phyloP scores from a whole-genome alignment of 1,140 invertebrate genomes.

The Riptortus pedestris region DNA sequence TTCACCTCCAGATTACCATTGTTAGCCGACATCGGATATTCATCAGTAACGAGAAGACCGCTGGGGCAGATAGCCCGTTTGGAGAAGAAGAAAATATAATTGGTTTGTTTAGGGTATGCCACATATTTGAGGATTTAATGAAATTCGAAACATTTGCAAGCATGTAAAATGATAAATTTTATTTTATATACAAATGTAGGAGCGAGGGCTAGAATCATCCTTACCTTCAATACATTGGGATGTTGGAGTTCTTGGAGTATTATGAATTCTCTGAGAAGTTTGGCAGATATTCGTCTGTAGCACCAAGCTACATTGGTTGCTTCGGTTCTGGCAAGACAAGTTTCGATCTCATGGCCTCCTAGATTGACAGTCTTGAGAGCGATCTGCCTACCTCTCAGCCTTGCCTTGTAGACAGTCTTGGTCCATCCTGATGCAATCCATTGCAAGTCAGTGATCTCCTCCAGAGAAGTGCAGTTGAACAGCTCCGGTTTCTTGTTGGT shows the following conservation, averaged over 20 bases:
- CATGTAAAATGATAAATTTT: too few species aligned
- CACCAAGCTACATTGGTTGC: constrained; percentile 33
- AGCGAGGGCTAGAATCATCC: too few species aligned
- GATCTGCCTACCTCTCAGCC: constrained; percentile 33
- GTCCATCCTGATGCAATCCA: constrained; percentile 41
- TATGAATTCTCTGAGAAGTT: constrained; percentile 34
- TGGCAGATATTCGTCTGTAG: constrained; percentile 37
- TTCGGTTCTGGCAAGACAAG: constrained; percentile 34
- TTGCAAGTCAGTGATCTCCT: constrained; percentile 28
- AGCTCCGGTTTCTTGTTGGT: too few species aligned
- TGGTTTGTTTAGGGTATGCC: too few species aligned
- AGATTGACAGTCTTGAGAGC: constrained; percentile 42
- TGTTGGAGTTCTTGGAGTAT: constrained; percentile 30
- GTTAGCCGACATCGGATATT: too few species aligned
- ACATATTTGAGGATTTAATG: too few species aligned
- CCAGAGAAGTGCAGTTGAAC: constrained; percentile 30
- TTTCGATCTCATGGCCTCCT: constrained; percentile 38
- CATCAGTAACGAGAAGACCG: too few species aligned
- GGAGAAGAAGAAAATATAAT: too few species aligned
- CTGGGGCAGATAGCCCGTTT: too few species aligned
- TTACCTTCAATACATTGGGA: constrained; percentile 31
- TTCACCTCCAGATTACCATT: too few species aligned
- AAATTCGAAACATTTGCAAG: too few species aligned
- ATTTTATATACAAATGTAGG: too few species aligned
- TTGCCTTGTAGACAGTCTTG: constrained; percentile 40